phyloP scores from a whole-genome alignment of 1,140 invertebrate genomes.

The Homalodisca vitripennis region DNA sequence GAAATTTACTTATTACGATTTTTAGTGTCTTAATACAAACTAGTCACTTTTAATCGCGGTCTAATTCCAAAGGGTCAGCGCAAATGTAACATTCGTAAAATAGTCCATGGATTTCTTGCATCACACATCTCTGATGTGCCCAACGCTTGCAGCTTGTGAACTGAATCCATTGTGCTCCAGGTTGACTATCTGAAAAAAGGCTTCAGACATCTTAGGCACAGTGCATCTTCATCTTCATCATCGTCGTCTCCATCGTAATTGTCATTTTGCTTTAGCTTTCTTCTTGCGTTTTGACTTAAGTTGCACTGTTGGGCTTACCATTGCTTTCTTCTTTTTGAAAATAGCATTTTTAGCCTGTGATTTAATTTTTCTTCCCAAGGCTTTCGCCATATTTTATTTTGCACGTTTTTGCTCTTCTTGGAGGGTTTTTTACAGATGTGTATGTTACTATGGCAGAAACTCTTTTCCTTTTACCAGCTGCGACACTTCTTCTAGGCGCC shows the following conservation, averaged over 20 bases:
- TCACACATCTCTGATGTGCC: background rate
- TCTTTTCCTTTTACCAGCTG: too few species aligned
- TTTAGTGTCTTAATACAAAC: too few species aligned
- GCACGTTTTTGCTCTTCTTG: background rate
- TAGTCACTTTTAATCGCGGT: too few species aligned
- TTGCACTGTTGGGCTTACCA: background rate
- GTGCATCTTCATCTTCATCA: too few species aligned
- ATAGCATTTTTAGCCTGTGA: background rate
- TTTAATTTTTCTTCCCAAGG: background rate
- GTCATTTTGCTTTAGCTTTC: too few species aligned
- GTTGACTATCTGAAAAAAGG: too few species aligned
- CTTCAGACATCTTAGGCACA: too few species aligned
- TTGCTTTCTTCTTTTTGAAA: background rate
- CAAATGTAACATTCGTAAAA: background rate
- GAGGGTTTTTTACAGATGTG: background rate
- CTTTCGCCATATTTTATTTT: background rate
- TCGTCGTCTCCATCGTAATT: too few species aligned
- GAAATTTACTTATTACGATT: too few species aligned
- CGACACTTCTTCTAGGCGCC: too few species aligned
- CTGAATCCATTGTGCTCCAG: too few species aligned
- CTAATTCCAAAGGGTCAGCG: too few species aligned
- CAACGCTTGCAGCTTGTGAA: background rate
- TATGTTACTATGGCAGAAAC: background rate
- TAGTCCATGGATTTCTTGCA: background rate
- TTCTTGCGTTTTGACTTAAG: background rate